Conservation (phyloP, 2,888 invertebrate genomes). For the Xiphydria camelus region DNA sequence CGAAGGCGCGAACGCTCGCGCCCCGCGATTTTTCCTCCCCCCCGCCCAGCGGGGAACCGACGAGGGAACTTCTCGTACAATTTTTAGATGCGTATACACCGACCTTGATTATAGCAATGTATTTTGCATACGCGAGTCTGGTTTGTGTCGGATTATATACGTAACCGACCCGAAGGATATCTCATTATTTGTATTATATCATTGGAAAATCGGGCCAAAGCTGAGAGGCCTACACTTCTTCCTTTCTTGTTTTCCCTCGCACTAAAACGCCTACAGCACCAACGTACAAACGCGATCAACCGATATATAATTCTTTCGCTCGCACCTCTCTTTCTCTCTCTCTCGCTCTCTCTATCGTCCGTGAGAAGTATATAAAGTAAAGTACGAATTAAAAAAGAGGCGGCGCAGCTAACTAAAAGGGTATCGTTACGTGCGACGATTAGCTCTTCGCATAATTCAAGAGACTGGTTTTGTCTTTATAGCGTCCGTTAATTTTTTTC, state of each 20-base stretch:
- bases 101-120: too few relatives aligned
- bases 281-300: constrained; percentile 12
- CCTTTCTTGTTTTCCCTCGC: background rate
- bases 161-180: background rate
- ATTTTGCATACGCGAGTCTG: too few relatives aligned
- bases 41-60: too few relatives aligned
- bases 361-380: constrained; percentile 19
- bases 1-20: too few relatives aligned
- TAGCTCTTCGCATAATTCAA: constrained; percentile 45
- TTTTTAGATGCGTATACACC: background rate
- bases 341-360: too few relatives aligned
- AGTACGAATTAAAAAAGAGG: constrained; percentile 48
- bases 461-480: constrained; percentile 49
- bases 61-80: too few relatives aligned
- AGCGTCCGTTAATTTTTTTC: constrained; percentile 49
- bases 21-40: too few relatives aligned
- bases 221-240: constrained; percentile 5
- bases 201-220: constrained; percentile 12
- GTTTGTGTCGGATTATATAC: background rate
- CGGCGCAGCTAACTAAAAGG: constrained; percentile 51
- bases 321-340: too few relatives aligned
- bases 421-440: constrained; percentile 42
- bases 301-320: too few relatives aligned
- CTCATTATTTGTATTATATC: background rate
- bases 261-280: constrained; percentile 15